Percentiles rank a stretch among this genome's conserved stretches.
phyloP scores from a whole-genome alignment of 2,797 vertebrate genomes.

The Schizopygopsis malacanthus region DNA sequence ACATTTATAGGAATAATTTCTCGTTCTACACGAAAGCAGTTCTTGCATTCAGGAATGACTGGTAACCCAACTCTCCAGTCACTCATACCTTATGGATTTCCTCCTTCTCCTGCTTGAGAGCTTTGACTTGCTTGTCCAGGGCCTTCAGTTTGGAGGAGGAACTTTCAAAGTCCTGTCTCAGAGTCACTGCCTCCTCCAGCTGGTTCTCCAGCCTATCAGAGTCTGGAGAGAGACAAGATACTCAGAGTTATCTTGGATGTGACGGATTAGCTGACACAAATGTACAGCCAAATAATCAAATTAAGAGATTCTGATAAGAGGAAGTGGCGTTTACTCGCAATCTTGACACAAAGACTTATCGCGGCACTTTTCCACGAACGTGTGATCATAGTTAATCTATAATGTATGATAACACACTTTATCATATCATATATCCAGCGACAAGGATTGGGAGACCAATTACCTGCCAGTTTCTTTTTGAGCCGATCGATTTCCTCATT shows the following conservation, averaged over 20 bases:
- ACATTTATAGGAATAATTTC: not conserved
- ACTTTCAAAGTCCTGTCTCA: conserved; percentile 90
- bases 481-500: conserved; percentile 95
- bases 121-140: conserved; percentile 90
- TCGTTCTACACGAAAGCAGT: not conserved
- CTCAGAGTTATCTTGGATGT: conserved; percentile 8
- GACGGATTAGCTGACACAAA: not conserved
- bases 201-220: conserved; percentile 89
- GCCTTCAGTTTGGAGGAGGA: conserved; percentile 85
- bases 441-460: conserved; percentile 39
- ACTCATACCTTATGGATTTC: conserved; percentile 89
- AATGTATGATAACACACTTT: not conserved
- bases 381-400: not conserved
- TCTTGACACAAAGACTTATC: not conserved
- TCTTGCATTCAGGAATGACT: not conserved
- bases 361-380: not conserved
- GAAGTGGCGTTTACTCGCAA: not conserved
- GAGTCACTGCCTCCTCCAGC: conserved; percentile 86
- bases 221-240: conserved; percentile 75
- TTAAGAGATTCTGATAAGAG: conserved; percentile 11
- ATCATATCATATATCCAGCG: not conserved
- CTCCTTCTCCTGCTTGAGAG: conserved; percentile 89
- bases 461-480: conserved; percentile 93
- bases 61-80: not conserved
- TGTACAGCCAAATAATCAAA: not conserved